phyloP scores from a whole-genome alignment of 2,113 vertebrate species.

The Ivindomyrus marchei region DNA sequence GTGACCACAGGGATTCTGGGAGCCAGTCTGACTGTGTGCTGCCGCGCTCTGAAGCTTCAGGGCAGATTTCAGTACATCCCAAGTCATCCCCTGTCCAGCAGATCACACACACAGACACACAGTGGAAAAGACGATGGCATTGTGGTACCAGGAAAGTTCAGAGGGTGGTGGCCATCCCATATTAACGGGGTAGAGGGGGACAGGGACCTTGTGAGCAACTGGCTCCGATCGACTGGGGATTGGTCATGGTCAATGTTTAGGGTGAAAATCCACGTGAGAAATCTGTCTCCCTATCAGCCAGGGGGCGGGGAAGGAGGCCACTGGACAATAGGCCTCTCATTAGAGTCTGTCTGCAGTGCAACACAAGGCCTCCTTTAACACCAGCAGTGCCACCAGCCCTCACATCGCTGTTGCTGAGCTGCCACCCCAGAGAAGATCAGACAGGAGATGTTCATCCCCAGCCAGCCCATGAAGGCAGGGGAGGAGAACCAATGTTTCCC shows the following conservation, averaged over 20 bases:
- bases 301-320: conserved; percentile 51
- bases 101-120: conserved; percentile 53
- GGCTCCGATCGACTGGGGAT: conserved; percentile 61
- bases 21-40: conserved; percentile 46
- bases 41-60: conserved; percentile 31
- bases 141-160: conserved; percentile 44
- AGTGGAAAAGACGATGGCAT: conserved; percentile 20
- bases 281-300: conserved; percentile 51
- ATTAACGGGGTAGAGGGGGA: conserved; percentile 58
- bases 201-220: conserved; percentile 59
- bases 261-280: conserved; percentile 70
- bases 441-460: conserved; percentile 50
- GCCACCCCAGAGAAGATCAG: not conserved
- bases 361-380: conserved; percentile 45
- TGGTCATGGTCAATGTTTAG: conserved; percentile 62
- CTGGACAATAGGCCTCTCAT: conserved; percentile 57
- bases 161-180: conserved; percentile 47
- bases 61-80: conserved; percentile 17
- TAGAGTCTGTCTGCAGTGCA: conserved; percentile 51
- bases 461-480: not conserved
- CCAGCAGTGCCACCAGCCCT: not conserved
- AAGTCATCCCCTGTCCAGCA: conserved; percentile 49
- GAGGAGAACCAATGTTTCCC: not conserved
- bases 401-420: not conserved
- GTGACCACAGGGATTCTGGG: conserved; percentile 43